Base-by-base conservation (phyloP, 2,888 invertebrate genomes). In the Polyploca ridens region DNA sequence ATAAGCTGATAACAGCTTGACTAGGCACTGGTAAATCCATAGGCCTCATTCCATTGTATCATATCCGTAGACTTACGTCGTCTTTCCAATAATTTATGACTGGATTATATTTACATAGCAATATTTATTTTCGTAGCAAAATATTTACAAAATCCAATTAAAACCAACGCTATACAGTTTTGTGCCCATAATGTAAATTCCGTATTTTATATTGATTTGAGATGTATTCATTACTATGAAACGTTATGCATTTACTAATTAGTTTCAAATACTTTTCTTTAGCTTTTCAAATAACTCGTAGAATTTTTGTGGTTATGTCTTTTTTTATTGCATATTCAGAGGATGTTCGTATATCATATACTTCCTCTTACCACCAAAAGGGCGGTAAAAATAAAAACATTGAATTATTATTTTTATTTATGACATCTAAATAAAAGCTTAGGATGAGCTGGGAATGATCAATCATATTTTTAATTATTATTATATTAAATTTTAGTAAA, bases 111-210 rank as follows among this genome's bases (percentile, higher is more conserved):
- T 74, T 77, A 82, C 81, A 82, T 69, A 76, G 75, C 69, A 64
- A 72, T 77, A 79, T 71, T 69, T 69, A 71, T 67, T 57, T 66
- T 62, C 66, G 62, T 69, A 70, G 76, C 76, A 83, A 81, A 77
- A 78, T 88, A 86, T 86, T 82, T 85, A 85, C 65, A 72, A 78
- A 75, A 70, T 70, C 6, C 62, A 66, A 62, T 57, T 64, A 68
- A 69, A 62, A 64, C 49, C 62, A 73, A 70, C 71, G n/a, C 72
- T 68, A 72, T 72, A 81, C 71, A 76, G 65, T 71, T 81, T 86
- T 87, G 88, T 87, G 87, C 84, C 85, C 84, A 71, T 76, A 64
- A 27, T 41, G 0, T 61, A 16, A 61, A 27, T 10, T 58, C 59
- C 61, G 69, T 66, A 62, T 63, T 63, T 60, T 10, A 38, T 10